Base-by-base conservation (phyloP, 2,797 vertebrate species). In the Sebastes trivittatus region DNA sequence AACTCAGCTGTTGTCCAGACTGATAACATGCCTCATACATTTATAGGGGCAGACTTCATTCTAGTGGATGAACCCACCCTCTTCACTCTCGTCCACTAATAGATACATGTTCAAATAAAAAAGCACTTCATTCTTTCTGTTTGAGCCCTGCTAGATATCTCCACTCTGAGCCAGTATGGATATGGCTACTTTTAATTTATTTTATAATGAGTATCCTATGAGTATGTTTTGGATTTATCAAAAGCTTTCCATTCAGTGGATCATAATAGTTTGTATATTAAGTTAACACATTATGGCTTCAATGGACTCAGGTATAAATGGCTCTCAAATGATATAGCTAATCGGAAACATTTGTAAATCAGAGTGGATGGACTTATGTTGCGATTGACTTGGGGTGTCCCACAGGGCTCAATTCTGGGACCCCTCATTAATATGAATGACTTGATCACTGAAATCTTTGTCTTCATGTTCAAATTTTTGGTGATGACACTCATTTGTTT, bases 1-100 rank as follows among this genome's bases (percentile, higher is more conserved):
- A 38, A 66, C 75, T 70, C 52, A 82, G 86, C 75, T 67, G 75
- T 65, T 67, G 82, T 83, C 81, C 72, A 80, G 70, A 73, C 63
- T 84, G 77, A 86, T 78, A 81, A 82, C 78, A 86, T 42, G 83
- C 38, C 25, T 84, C 54, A 72, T 81, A 72, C 81, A 81, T 88
- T 92, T 83, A 86, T 79, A 75, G 70, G 54, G n/a, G 58, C 80
- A 85, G 36, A 80, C 70, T 79, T 76, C 16, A 76, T 72, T 87
- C 76, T 77, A 66, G 58, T 73, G 38, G 54, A 85, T 80, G 75
- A 84, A 86, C 25, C 60, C 75, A 68, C 27, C 38, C 32, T 56
- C 52, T 71, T 65, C 64, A 70, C 56, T 67, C 52, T 56, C 2
- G 5, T 11, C 64, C 71, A 61, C 68, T 72, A 64, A 81, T 67